phyloP scores from a whole-genome alignment of 1,140 invertebrate species.

The Pentalonia nigronervosa region DNA sequence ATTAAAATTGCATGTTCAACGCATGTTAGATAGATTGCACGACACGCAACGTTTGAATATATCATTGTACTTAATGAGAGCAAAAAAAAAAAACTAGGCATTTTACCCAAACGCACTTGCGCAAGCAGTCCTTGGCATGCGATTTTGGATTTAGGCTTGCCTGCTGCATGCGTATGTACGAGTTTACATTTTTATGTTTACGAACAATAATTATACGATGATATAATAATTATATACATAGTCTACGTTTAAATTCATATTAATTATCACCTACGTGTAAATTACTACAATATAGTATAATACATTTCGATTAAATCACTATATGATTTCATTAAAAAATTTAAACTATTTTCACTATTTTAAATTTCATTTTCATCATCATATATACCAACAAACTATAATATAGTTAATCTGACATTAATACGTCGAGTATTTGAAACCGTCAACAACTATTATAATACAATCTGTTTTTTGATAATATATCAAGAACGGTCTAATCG shows the following conservation, averaged over 20 bases:
- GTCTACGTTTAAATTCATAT: not conserved
- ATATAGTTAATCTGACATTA: not conserved
- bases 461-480: not conserved
- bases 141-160: slow-evolving; percentile 19
- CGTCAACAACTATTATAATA: not conserved
- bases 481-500: not conserved
- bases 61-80: not conserved
- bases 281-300: not conserved
- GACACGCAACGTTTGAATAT: slow-evolving; percentile 41
- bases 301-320: not conserved
- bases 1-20: slow-evolving; percentile 50
- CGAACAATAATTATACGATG: not conserved
- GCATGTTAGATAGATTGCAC: slow-evolving; percentile 50
- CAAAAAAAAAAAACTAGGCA: not conserved
- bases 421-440: not conserved
- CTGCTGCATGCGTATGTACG: not conserved
- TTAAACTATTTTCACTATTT: not conserved
- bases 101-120: not conserved
- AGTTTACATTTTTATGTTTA: slow-evolving; percentile 16
- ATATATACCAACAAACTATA: not conserved
- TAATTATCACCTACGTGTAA: not conserved
- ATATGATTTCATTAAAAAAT: not conserved
- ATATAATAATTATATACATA: not conserved
- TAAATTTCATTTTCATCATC: not conserved
- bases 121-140: not conserved